A percentile compares a stretch with the other conserved stretches of the same genome.
Conservation (phyloP, 1,140 invertebrate genomes). For the Lamellibrachia luymesi region DNA sequence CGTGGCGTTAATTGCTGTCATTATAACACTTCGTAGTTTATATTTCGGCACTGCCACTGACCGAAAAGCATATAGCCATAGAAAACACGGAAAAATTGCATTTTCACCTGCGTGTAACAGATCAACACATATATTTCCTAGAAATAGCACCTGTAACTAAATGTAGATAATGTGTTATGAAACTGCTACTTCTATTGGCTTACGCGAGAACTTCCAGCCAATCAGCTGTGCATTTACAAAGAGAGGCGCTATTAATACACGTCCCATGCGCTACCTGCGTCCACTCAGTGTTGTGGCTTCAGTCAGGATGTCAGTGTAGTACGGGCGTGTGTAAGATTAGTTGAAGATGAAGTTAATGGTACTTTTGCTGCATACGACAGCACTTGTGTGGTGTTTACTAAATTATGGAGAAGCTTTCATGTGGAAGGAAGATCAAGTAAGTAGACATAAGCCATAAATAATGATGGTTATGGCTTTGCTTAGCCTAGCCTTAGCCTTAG, state of each 20-base stretch:
- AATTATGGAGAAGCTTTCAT: background rate
- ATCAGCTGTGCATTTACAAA: background rate
- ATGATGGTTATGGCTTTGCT: too few species aligned
- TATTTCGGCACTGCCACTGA: background rate
- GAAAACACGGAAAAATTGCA: background rate
- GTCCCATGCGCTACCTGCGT: background rate
- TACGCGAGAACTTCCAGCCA: background rate
- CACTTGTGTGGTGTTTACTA: background rate
- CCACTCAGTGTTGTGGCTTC: background rate
- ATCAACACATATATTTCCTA: background rate
- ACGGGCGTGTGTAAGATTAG: background rate
- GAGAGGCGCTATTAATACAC: background rate
- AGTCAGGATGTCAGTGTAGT: background rate
- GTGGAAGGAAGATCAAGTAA: background rate
- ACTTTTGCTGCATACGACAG: background rate
- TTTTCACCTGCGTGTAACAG: background rate
- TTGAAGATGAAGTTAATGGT: background rate
- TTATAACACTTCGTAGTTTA: too few species aligned
- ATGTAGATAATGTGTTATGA: background rate
- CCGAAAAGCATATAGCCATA: background rate
- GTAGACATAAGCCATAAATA: background rate
- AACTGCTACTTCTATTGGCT: background rate
- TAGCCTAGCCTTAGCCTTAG: too few species aligned
- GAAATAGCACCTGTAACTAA: background rate
- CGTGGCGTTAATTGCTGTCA: too few species aligned